Evolutionary conservation across 2,888 invertebrate species (phyloP).

Genomic region (Neelides folsomi): DNA sequence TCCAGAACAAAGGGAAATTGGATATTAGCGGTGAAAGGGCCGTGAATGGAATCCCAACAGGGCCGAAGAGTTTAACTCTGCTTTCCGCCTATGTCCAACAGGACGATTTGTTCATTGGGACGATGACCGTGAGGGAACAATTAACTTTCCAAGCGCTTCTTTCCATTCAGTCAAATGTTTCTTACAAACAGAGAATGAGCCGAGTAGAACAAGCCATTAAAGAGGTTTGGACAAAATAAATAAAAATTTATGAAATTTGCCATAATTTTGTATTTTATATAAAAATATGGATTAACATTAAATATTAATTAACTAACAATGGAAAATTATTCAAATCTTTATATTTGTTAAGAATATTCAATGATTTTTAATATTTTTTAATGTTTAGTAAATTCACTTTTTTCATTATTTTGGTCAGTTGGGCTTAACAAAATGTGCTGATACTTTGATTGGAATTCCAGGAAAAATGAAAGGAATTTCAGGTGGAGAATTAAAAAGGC

Average conservation of each 20-base stretch:
- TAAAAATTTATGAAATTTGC: slow-evolving; percentile 35
- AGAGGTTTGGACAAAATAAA: slow-evolving; percentile 46
- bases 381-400: slow-evolving; percentile 5
- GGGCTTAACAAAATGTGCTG: slow-evolving; percentile 71
- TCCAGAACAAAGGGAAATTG: slow-evolving; percentile 51
- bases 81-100: slow-evolving; percentile 86
- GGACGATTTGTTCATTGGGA: slow-evolving; percentile 81
- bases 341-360: no score
- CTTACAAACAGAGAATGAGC: slow-evolving; percentile 56
- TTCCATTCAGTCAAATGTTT: slow-evolving; percentile 64
- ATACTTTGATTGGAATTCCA: slow-evolving; percentile 76
- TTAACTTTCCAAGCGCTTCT: slow-evolving; percentile 77
- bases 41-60: slow-evolving; percentile 63
- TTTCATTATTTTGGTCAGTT: slow-evolving; percentile 48
- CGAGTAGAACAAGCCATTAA: slow-evolving; percentile 73
- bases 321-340: no score
- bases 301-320: not conserved
- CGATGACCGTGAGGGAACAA: slow-evolving; percentile 77
- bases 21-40: slow-evolving; percentile 48
- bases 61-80: slow-evolving; percentile 54
- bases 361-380: not conserved
- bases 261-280: not conserved
- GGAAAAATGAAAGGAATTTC: slow-evolving; percentile 82
- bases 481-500: slow-evolving; percentile 87
- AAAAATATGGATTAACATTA: not conserved